Percentiles rank a stretch among this genome's conserved stretches.
Conservation (phyloP, 1,140 invertebrate genomes). For the Drosophila azteca region DNA sequence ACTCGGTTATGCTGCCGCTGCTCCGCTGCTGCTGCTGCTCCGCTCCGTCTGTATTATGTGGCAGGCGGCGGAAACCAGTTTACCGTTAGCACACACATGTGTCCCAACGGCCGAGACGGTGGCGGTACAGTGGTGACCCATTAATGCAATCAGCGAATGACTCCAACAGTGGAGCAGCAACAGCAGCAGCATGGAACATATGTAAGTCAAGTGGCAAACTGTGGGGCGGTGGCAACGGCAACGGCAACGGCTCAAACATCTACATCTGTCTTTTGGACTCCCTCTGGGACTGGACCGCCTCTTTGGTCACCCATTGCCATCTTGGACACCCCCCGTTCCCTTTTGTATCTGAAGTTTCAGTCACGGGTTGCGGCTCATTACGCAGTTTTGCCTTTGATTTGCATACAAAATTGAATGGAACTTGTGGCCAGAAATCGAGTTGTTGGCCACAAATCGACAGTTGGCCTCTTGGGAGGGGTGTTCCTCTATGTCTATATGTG, state of each 20-base stretch:
- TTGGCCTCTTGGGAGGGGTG: conserved; percentile 36
- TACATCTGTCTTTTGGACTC: conserved; percentile 7
- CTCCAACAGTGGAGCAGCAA: conserved; percentile 21
- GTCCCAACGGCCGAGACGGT: conserved; percentile 16
- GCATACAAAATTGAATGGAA: conserved; percentile 70
- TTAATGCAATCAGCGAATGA: conserved; percentile 46
- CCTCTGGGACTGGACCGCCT: neutral
- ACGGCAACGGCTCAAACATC: neutral
- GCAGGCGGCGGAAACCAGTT: conserved; percentile 34
- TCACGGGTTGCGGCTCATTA: conserved; percentile 67
- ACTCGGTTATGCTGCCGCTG: neutral
- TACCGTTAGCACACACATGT: conserved; percentile 43
- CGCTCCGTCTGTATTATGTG: neutral
- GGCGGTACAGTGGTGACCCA: conserved; percentile 55
- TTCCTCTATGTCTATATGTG: conserved; percentile 2
- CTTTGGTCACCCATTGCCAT: no score
- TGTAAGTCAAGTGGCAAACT: conserved; percentile 70
- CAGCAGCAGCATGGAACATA: conserved; percentile 40
- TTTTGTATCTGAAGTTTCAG: conserved; percentile 10
- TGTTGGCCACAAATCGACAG: conserved; percentile 30
- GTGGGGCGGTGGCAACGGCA: conserved; percentile 8
- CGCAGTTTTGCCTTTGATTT: conserved; percentile 67
- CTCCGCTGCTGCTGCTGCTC: no score
- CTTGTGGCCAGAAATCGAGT: conserved; percentile 37
- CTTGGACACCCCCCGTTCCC: conserved; percentile 16